Base-by-base conservation (phyloP, 2,113 vertebrate species). In the Nymphicus hollandicus region DNA sequence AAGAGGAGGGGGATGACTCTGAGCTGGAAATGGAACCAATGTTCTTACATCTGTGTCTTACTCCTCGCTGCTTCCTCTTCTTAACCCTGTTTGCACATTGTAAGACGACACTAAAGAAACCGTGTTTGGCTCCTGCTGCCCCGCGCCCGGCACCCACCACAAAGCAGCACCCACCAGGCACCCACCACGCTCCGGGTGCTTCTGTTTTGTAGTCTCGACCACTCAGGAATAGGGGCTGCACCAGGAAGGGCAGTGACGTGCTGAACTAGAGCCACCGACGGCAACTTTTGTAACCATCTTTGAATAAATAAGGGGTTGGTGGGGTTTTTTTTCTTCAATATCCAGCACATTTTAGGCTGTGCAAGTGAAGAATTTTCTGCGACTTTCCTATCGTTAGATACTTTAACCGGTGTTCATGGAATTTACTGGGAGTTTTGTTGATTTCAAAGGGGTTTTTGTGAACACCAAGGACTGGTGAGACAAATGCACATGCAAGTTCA, bases 401-500 rank as follows among this genome's bases (percentile, higher is more conserved):
- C 96, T 97, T 91, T 94, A 85, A 96, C 88, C 64, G 41, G 81
- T 87, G 82, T 93, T 97, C 93, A 94, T 96, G 33, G 22, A 95
- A 82, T 97, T 97, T 96, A 95, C 93, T 89, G 94, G 92, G 94
- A 92, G 89, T 96, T 97, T 91, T 97, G 95, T 97, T 17, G 2
- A 68, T 95, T 97, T 94, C 89, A 93, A 43, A 88, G 88, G 65
- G 13, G 2, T 13, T 88, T 88, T 93, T 97, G 95, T 97, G 96
- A 95, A 55, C 96, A 94, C 95, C 96, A 89, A 60, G 52, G 95
- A 76, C 92, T 97, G 97, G 98, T 95, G 93, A 96, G 91, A 91
- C 81, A 97, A 97, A 91, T 97, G 95, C 97, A 97, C 93, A 95
- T 95, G 77, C 96, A 92, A 98, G 97, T 98, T 97, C 92, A 97